Base-by-base conservation (phyloP, 1,140 invertebrate species). In the Tetraneura akinire region DNA sequence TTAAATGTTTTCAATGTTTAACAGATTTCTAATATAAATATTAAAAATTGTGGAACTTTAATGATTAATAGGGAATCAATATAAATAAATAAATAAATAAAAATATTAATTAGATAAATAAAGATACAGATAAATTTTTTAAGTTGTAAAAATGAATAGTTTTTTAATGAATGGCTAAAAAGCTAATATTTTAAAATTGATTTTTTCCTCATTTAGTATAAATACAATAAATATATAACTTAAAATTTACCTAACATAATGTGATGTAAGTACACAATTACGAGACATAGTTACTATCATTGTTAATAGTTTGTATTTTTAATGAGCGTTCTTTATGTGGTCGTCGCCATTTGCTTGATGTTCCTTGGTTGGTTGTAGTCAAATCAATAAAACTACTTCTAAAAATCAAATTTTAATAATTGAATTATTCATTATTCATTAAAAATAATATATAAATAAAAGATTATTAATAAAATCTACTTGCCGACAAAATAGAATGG, bases 241-340 rank as follows among this genome's bases (percentile, higher is more conserved):
- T 21, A 23, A 1, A 47, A 60, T 45, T 78, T 47, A 57, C 29
- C 11, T n/a, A 42, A 57, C 1, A 42, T 37, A 21, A 76, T 11
- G 21, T 47, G 60, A 37, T 8, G 8, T 37, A 37, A 37, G 32
- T 37, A 37, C 32, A 37, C 8, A 37, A 37, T 37, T 37, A 37
- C 32, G 8, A 37, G 3, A 37, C 32, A 37, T 37, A 37, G 32
- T 37, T 37, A 37, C 32, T 37, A 45, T 78, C 74, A 29, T 62
- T 78, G 0, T 60, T 78, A 8, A 78, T 10, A 18, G 55, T 78
- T 8, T 78, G 53, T 60, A 78, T 78, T 78, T 14, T 78, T 57
- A 78, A 29, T 1, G 74, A 60, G 16, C 55, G 74, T 47, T 78
- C 74, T 78, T 78, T 78, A 9, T n/a, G 55, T 62, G 62, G 32